phyloP scores from a whole-genome alignment of 2,888 invertebrate genomes.

The Bombylius discolor region DNA sequence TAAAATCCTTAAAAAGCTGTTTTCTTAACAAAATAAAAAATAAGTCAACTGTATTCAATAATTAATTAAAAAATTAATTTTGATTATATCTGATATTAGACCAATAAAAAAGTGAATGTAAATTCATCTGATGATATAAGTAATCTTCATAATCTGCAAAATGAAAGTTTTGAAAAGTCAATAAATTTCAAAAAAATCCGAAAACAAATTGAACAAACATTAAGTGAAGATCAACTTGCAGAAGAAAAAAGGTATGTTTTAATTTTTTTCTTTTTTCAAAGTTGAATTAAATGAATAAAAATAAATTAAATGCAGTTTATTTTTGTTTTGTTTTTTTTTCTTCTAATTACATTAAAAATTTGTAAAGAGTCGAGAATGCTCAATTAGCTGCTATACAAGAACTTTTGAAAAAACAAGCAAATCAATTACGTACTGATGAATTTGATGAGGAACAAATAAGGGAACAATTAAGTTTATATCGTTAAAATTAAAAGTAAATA shows the following conservation, averaged over 20 bases:
- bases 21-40: no score
- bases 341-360: neutral
- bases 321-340: neutral
- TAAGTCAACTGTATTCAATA: no score
- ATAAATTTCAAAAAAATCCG: neutral
- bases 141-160: no score
- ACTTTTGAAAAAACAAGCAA: slow-evolving; percentile 25
- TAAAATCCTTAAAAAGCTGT: no score
- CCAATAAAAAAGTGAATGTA: no score
- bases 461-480: slow-evolving; percentile 27
- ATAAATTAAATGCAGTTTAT: no score
- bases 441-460: slow-evolving; percentile 23
- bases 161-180: neutral
- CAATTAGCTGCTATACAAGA: slow-evolving; percentile 27
- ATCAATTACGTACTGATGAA: slow-evolving; percentile 24
- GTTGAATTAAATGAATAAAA: no score
- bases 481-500: slow-evolving; percentile 9
- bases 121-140: no score
- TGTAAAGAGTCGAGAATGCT: slow-evolving; percentile 24
- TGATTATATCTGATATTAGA: no score
- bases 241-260: slow-evolving; percentile 11
- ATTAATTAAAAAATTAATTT: no score
- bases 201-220: slow-evolving; percentile 11
- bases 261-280: no score
- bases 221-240: slow-evolving; percentile 13